Evolutionary conservation across 2,113 vertebrate species (phyloP), one percentile per base, ranked within the genome.

Genomic region (Elanus axillaris): DNA sequence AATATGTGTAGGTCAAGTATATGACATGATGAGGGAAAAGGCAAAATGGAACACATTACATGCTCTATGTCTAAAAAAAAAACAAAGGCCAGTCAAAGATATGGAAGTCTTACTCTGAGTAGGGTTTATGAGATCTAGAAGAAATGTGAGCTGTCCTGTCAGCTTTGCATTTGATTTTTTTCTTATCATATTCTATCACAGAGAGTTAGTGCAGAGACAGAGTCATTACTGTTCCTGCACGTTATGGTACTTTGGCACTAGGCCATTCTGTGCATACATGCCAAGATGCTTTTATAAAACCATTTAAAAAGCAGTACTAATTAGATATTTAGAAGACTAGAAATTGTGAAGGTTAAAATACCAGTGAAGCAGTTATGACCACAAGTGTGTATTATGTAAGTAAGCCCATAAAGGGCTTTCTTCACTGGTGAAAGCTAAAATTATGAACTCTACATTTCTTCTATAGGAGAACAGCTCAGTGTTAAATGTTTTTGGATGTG

Each of bases 251-350:
- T 50, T 76, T 97, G 97, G 97, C 95, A 34, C 63, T 56, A 66
- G 56, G 96, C 95, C 97, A 97, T 94, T 94, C 66, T 52, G n/a
- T 60, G 67, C 60, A 81, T 81, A 56, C 63, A 47, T 92, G 95
- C 97, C 97, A 98, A 94, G 88, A 95, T 82, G 96, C 91, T 97
- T 97, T 97, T 97, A 97, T 92, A 96, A 97, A 97, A 91, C 87
- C 91, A 96, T 96, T 97, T 27, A 88, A 97, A 95, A 96, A 94
- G 47, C 94, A 85, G 88, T 93, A 95, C 92, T 93, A 96, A 97
- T 95, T 94, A 96, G 90, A 94, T 94, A 86, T 91, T 96, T 83
- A 92, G 84, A 86, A 85, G 82, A 85, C 76, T 94, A 66, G 77
- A 95, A 95, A 95, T 96, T 53, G 38, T 95, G 84, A 82, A 96